Evolutionary conservation across 2,888 invertebrate species (phyloP).

Genomic region (Ennomos erosarius): DNA sequence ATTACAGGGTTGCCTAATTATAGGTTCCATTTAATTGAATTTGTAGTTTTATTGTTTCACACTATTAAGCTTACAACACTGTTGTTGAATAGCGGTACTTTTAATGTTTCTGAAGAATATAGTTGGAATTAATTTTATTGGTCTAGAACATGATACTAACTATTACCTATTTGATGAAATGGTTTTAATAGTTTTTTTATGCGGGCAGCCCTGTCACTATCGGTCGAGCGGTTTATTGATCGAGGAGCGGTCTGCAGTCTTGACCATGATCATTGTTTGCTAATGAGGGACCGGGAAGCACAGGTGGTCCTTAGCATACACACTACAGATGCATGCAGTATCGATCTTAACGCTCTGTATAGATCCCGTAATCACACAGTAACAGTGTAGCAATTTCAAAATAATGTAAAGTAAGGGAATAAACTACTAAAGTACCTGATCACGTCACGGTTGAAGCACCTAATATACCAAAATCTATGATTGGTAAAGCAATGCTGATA

Average conservation of each 20-base stretch:
- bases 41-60: constrained; percentile 26
- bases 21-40: constrained; percentile 21
- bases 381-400: background rate
- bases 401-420: no score
- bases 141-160: constrained; percentile 17
- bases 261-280: constrained; percentile 76
- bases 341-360: background rate
- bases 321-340: constrained; percentile 17
- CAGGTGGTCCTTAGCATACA: constrained; percentile 59
- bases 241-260: constrained; percentile 51
- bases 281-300: constrained; percentile 69
- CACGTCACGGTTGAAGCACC: no score
- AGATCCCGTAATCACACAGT: no score
- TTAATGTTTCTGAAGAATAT: constrained; percentile 14
- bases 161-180: background rate
- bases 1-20: constrained; percentile 48
- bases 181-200: constrained; percentile 22
- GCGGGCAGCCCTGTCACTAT: constrained; percentile 51
- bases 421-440: no score
- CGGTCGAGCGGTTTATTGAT: constrained; percentile 64
- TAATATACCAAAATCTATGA: no score
- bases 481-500: no score
- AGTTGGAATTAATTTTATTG: constrained; percentile 12
- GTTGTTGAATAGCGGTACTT: constrained; percentile 16
- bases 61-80: constrained; percentile 19